Evolutionary conservation across 2,888 invertebrate species (phyloP).

Genomic region (Sarcophaga rosellei): DNA sequence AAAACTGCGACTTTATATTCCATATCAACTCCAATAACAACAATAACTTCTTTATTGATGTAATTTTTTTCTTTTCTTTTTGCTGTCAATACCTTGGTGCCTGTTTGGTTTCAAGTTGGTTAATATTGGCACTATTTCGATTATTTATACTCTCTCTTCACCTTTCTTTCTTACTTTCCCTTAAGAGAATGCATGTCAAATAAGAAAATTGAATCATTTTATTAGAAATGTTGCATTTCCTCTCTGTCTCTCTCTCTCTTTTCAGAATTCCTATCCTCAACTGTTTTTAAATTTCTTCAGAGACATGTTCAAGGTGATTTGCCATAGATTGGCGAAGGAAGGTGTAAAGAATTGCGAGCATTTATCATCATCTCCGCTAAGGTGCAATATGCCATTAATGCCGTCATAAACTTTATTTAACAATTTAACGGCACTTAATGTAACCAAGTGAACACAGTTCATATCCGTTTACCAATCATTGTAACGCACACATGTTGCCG

Average conservation of each 20-base stretch:
- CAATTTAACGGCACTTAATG: slow-evolving; percentile 46
- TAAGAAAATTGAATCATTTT: slow-evolving; percentile 32
- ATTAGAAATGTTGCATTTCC: neutral
- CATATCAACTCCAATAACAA: too few species aligned
- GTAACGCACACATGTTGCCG: too few species aligned
- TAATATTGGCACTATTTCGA: neutral
- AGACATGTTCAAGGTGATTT: slow-evolving; percentile 1
- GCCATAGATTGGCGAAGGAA: neutral
- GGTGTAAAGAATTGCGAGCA: neutral
- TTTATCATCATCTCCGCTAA: neutral
- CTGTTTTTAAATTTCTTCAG: neutral
- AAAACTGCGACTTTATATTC: neutral
- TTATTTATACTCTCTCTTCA: too few species aligned
- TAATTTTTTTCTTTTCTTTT: too few species aligned
- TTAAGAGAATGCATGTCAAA: slow-evolving; percentile 26
- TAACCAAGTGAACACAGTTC: neutral
- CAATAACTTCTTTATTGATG: neutral
- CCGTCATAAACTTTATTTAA: slow-evolving; percentile 32
- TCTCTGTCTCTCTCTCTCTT: too few species aligned
- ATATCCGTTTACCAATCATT: too few species aligned
- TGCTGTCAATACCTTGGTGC: neutral
- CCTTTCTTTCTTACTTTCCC: neutral
- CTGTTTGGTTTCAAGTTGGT: neutral
- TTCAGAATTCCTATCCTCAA: neutral
- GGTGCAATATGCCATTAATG: slow-evolving; percentile 19